Conservation (phyloP, 2,888 invertebrate genomes). For the Liodrosophila aerea region DNA sequence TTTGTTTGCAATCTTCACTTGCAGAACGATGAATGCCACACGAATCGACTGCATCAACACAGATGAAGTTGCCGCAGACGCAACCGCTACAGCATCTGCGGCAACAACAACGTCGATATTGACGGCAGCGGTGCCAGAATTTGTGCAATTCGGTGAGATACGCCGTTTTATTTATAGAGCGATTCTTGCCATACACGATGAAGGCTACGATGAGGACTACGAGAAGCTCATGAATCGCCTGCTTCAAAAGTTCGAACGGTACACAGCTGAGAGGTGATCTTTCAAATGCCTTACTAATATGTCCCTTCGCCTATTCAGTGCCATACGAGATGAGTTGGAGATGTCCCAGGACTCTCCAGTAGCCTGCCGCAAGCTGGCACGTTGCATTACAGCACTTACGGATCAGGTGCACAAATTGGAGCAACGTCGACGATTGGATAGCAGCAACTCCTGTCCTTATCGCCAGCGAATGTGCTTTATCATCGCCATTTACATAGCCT, state of each 20-base stretch:
- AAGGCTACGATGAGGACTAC: conserved; percentile 59
- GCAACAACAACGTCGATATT: conserved; percentile 16
- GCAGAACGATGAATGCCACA: conserved; percentile 45
- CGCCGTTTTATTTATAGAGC: conserved; percentile 57
- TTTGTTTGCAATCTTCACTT: conserved; percentile 19
- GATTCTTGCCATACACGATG: conserved; percentile 60
- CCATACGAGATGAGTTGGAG: conserved; percentile 59
- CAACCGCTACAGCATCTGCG: conserved; percentile 9
- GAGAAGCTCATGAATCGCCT: conserved; percentile 49
- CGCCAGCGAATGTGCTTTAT: conserved; percentile 63
- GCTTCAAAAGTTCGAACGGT: conserved; percentile 59
- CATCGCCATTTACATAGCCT: conserved; percentile 68
- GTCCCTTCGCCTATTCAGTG: conserved; percentile 34
- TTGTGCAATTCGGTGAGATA: conserved; percentile 54
- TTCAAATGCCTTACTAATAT: background rate
- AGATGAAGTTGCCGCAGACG: conserved; percentile 25
- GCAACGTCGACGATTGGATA: conserved; percentile 12
- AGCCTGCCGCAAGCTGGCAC: conserved; percentile 57
- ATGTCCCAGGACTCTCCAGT: conserved; percentile 38
- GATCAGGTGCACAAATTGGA: conserved; percentile 55
- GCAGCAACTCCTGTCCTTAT: conserved; percentile 14
- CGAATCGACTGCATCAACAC: conserved; percentile 32
- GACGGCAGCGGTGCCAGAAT: conserved; percentile 39
- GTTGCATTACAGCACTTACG: conserved; percentile 45
- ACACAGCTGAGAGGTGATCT: conserved; percentile 4